Conservation (phyloP, 2,797 vertebrate genomes). For the Pseudocheirus occidentalis region DNA sequence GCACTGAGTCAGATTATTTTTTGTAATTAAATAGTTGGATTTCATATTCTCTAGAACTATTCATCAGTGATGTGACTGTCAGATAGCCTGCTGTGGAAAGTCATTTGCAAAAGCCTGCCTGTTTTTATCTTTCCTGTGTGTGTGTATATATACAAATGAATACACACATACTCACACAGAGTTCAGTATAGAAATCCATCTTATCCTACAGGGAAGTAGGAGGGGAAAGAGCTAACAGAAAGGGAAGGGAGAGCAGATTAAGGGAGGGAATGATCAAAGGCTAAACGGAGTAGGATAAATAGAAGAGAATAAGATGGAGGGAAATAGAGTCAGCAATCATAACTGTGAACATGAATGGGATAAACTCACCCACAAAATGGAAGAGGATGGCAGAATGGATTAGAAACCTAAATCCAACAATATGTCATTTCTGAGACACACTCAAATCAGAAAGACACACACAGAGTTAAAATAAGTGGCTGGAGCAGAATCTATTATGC, state of each 20-base stretch:
- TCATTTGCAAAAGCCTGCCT: too few relatives aligned
- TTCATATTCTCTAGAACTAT: too few relatives aligned
- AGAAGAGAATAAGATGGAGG: neutral
- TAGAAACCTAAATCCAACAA: neutral
- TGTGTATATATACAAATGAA: neutral
- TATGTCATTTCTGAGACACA: neutral
- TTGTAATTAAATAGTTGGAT: too few relatives aligned
- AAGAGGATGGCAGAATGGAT: neutral
- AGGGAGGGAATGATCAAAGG: neutral
- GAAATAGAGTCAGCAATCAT: neutral
- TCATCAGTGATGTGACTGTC: too few relatives aligned
- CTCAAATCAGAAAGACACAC: neutral
- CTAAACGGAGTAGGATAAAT: neutral
- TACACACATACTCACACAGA: neutral
- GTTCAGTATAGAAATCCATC: neutral
- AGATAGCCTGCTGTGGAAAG: too few relatives aligned
- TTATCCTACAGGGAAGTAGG: neutral
- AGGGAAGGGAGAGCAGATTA: neutral
- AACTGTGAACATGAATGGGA: neutral
- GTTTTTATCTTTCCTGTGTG: too few relatives aligned
- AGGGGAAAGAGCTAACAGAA: neutral
- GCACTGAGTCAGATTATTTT: too few relatives aligned
- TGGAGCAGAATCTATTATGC: neutral
- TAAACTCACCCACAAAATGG: neutral
- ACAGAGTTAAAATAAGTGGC: neutral